phyloP scores from a whole-genome alignment of 2,113 vertebrate species.

The Mesembrinibis cayennensis region DNA sequence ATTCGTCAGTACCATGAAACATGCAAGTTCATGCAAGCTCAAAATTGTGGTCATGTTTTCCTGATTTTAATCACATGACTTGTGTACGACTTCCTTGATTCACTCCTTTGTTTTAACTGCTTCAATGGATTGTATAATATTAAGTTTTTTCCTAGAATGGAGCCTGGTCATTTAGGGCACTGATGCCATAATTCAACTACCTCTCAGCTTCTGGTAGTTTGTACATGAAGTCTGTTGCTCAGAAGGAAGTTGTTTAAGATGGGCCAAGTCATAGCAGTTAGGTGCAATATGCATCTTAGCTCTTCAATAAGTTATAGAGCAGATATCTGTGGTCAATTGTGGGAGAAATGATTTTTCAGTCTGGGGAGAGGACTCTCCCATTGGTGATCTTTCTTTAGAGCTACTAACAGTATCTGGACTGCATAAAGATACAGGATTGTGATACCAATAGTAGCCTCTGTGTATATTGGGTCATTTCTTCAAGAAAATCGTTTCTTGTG shows the following conservation, averaged over 20 bases:
- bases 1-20: neutral
- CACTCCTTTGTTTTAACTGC: neutral
- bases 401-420: neutral
- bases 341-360: neutral
- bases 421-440: neutral
- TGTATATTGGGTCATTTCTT: neutral
- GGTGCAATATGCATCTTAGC: neutral
- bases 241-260: neutral
- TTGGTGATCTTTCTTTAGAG: neutral
- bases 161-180: neutral
- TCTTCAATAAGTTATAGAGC: neutral
- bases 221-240: neutral
- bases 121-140: neutral
- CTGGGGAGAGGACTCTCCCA: neutral
- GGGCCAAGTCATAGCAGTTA: neutral
- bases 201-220: neutral
- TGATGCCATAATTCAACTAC: neutral
- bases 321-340: neutral
- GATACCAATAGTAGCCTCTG: neutral
- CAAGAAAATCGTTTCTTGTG: neutral
- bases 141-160: neutral
- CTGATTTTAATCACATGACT: fast-evolving
- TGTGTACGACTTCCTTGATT: neutral
- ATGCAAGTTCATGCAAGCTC: neutral
- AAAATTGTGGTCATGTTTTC: neutral